Conservation (phyloP, 2,797 vertebrate species). For the Poeciliopsis turneri region DNA sequence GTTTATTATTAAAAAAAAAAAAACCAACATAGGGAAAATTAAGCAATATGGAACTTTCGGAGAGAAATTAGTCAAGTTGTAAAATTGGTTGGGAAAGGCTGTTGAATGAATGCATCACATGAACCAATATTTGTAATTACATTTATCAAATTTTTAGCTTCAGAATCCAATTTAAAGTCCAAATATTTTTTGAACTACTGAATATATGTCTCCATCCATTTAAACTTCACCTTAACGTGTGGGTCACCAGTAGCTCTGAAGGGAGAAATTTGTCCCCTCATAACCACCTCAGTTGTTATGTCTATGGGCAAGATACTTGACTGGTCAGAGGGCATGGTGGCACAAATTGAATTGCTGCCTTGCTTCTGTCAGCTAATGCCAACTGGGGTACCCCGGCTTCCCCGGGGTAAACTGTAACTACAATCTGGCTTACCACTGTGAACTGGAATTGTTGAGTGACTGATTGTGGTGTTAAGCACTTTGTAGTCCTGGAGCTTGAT, state of each 20-base stretch:
- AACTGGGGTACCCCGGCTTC: not conserved
- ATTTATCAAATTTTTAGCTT: not conserved
- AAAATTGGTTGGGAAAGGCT: not conserved
- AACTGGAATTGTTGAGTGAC: not conserved
- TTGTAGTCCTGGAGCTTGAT: not conserved
- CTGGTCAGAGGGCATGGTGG: too few relatives aligned
- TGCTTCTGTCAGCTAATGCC: too few relatives aligned
- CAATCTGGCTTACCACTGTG: not conserved
- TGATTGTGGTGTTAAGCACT: not conserved
- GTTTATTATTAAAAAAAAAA: not conserved
- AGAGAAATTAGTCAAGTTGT: not conserved
- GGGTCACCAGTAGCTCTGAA: not conserved
- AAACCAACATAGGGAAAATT: not conserved
- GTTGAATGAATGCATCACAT: not conserved
- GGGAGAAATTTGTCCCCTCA: not conserved
- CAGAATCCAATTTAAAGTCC: not conserved
- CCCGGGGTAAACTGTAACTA: not conserved
- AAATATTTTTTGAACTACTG: not conserved
- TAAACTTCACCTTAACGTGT: not conserved
- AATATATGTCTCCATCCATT: not conserved
- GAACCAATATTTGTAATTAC: not conserved
- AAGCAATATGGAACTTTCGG: not conserved
- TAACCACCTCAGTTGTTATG: not conserved
- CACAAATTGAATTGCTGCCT: too few relatives aligned
- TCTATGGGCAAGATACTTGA: not conserved